Evolutionary conservation across 2,113 vertebrate species (phyloP).

Genomic region (Limnothrissa miodon): DNA sequence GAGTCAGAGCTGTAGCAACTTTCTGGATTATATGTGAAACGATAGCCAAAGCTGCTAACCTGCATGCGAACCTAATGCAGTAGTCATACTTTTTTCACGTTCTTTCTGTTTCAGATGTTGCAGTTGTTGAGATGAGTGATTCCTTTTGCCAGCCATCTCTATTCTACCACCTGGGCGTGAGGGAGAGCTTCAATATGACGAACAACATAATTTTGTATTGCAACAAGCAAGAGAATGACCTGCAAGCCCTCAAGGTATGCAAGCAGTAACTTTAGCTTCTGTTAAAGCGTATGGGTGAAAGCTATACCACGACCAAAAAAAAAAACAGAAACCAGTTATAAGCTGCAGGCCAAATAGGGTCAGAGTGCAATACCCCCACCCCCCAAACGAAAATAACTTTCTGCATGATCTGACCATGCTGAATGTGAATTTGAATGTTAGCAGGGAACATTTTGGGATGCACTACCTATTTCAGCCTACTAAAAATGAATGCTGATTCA

Average conservation of each 20-base stretch:
- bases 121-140: constrained; percentile 85
- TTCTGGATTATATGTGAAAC: too few species aligned
- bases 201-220: constrained; percentile 87
- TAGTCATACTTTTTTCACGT: neutral
- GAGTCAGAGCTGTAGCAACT: constrained; percentile 53
- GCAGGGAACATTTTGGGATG: too few species aligned
- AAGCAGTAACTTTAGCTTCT: neutral
- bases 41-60: too few species aligned
- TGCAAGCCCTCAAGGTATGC: constrained; percentile 80
- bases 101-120: constrained; percentile 76
- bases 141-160: constrained; percentile 84
- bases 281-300: neutral
- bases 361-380: too few species aligned
- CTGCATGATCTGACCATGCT: too few species aligned
- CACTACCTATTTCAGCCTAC: too few species aligned
- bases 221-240: constrained; percentile 71
- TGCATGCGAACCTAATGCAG: neutral
- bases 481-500: too few species aligned
- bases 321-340: neutral
- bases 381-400: too few species aligned
- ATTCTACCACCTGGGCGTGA: constrained; percentile 87
- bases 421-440: too few species aligned
- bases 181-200: constrained; percentile 90
- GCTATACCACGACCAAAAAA: neutral
- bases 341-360: too few species aligned